Evolutionary conservation across 2,113 vertebrate species (phyloP).

Genomic region (Petroica traversi): DNA sequence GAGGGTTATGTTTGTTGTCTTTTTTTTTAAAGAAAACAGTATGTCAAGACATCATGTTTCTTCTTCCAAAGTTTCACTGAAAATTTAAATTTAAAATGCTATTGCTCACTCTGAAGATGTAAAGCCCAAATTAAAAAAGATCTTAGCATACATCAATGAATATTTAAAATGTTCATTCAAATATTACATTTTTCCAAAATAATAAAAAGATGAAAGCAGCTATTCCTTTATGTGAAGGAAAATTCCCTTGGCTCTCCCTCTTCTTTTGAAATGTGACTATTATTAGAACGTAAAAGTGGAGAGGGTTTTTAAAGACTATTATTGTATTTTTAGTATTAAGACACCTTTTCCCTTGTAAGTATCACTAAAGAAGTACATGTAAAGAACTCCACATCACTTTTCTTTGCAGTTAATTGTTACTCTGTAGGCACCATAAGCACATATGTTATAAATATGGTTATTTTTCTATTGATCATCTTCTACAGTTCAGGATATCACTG

Average conservation of each 20-base stretch:
- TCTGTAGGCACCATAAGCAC: not conserved
- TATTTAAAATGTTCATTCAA: constrained; percentile 54
- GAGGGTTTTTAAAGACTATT: not conserved
- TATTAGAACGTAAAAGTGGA: not conserved
- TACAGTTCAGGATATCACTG: not conserved
- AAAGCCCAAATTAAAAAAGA: constrained; percentile 49
- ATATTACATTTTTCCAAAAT: constrained; percentile 58
- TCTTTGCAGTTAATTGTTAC: not conserved
- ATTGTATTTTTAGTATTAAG: not conserved
- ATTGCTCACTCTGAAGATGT: constrained; percentile 47
- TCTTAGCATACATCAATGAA: not conserved
- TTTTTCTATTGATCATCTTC: not conserved
- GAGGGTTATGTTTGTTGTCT: not conserved
- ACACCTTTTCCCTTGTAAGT: not conserved
- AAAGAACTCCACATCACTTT: not conserved
- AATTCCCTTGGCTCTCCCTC: not conserved
- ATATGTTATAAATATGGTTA: not conserved
- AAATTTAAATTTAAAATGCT: constrained; percentile 19
- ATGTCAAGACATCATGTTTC: constrained; percentile 28
- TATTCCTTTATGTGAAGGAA: constrained; percentile 50
- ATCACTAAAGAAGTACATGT: not conserved
- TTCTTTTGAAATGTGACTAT: not conserved
- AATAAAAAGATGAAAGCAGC: constrained; percentile 41
- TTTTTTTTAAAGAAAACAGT: constrained; percentile 18
- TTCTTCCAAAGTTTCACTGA: constrained; percentile 51